phyloP scores from a whole-genome alignment of 2,888 invertebrate genomes.

The Brachyopa scutellaris region DNA sequence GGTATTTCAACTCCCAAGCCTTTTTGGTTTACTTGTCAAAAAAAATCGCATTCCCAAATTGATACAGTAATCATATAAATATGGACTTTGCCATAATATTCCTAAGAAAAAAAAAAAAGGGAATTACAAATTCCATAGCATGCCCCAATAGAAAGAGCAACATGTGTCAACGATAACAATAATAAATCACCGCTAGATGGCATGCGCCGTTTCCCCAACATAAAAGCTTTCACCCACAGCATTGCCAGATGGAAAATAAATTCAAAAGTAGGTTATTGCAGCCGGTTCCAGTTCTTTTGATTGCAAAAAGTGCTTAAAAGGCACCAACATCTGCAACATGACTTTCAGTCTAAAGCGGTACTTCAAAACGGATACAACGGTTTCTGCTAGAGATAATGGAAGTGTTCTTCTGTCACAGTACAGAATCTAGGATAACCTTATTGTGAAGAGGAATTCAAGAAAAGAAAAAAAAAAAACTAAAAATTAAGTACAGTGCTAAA shows the following conservation, averaged over 20 bases:
- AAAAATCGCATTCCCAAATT: constrained; percentile 13
- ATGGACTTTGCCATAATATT: neutral
- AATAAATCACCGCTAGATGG: constrained; percentile 41
- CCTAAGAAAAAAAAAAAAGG: no score
- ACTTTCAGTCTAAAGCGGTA: constrained; percentile 62
- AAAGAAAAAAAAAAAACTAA: constrained; percentile 2
- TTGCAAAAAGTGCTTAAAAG: constrained; percentile 45
- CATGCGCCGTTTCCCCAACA: constrained; percentile 59
- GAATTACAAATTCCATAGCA: neutral
- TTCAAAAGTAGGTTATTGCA: constrained; percentile 60
- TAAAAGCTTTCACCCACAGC: constrained; percentile 23
- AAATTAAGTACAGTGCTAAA: neutral
- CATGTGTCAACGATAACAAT: constrained; percentile 43
- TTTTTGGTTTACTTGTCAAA: no score
- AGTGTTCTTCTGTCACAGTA: constrained; percentile 4
- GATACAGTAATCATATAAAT: constrained; percentile 27
- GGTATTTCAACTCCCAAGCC: constrained; percentile 33
- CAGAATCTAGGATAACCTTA: constrained; percentile 18
- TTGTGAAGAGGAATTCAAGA: constrained; percentile 7
- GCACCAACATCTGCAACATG: constrained; percentile 50
- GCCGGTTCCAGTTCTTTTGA: constrained; percentile 41
- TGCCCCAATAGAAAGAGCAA: constrained; percentile 37
- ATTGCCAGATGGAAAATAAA: constrained; percentile 27
- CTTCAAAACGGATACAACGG: constrained; percentile 36
- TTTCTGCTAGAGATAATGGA: constrained; percentile 12